Percentiles rank a stretch among this genome's conserved stretches.
Evolutionary conservation across 2,113 vertebrate species (phyloP).

Genomic region (Chionodraco myersi): DNA sequence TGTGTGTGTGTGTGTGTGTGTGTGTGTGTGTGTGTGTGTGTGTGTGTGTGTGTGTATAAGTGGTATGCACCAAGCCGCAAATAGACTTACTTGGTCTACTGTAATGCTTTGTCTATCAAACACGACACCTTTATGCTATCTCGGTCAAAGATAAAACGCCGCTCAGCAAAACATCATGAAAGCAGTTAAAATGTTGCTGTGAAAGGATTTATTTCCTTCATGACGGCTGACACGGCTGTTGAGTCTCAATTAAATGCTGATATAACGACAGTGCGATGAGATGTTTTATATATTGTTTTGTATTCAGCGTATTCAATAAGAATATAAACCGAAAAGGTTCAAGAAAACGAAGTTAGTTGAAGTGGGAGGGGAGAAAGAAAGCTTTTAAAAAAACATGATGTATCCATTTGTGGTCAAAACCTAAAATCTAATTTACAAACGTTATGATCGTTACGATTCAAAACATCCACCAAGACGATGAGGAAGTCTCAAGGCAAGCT

Average conservation of each 20-base stretch:
- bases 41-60: constrained; percentile 25
- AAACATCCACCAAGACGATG: too few relatives aligned
- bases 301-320: too few relatives aligned
- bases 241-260: background rate
- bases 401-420: too few relatives aligned
- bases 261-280: constrained; percentile 17
- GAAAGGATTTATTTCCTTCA: background rate
- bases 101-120: constrained; percentile 3
- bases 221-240: background rate
- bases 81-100: background rate
- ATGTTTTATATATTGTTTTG: background rate
- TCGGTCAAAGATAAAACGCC: constrained; percentile 11
- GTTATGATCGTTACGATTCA: too few relatives aligned
- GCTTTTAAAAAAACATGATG: too few relatives aligned
- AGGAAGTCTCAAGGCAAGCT: too few relatives aligned
- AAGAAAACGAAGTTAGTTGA: too few relatives aligned
- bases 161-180: constrained; percentile 12
- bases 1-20: background rate
- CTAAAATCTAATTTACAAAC: too few relatives aligned
- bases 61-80: constrained; percentile 17
- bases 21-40: background rate
- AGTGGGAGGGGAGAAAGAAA: too few relatives aligned
- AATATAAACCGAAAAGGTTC: too few relatives aligned
- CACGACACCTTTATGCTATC: background rate
- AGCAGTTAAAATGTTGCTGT: background rate